phyloP scores from a whole-genome alignment of 2,797 vertebrate species.

The Hypotaenidia okinawae region DNA sequence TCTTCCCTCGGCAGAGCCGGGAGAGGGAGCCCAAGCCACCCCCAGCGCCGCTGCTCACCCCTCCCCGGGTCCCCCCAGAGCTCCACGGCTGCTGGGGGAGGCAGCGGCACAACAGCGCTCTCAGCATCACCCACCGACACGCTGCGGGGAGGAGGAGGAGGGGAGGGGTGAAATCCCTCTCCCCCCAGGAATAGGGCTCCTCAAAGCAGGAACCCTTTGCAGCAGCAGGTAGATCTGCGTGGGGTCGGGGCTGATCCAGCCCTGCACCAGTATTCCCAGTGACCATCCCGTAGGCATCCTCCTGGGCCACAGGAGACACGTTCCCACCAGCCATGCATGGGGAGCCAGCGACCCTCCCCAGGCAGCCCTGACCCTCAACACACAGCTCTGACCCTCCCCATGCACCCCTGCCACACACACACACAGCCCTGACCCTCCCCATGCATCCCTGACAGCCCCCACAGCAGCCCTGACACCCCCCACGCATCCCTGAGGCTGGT shows the following conservation, averaged over 20 bases:
- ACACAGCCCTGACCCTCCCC: too few species aligned
- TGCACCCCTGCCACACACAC: too few species aligned
- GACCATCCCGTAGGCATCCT: fast-evolving
- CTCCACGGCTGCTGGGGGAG: background rate
- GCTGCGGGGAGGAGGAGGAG: too few species aligned
- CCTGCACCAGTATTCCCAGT: fast-evolving
- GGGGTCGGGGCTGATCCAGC: background rate
- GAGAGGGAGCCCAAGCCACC: conserved; percentile 28
- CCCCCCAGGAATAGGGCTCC: too few species aligned
- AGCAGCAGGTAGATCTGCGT: background rate
- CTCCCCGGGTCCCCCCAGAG: background rate
- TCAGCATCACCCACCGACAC: background rate
- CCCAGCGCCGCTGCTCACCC: background rate
- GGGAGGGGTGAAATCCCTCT: background rate
- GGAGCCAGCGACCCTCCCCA: background rate
- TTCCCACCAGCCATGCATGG: fast-evolving
- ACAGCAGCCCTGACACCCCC: too few species aligned
- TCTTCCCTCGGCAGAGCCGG: background rate
- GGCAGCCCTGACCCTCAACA: background rate
- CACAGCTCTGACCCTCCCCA: too few species aligned
- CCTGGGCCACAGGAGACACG: background rate
- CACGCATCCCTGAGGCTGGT: too few species aligned
- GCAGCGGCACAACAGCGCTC: background rate
- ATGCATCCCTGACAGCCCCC: too few species aligned
- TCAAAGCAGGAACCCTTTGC: background rate